These are phyloP conservation scores for Plectrocnemia conspersa DNA, from an alignment of 1,140 invertebrate species.

Conservation along the genomic window DNA sequence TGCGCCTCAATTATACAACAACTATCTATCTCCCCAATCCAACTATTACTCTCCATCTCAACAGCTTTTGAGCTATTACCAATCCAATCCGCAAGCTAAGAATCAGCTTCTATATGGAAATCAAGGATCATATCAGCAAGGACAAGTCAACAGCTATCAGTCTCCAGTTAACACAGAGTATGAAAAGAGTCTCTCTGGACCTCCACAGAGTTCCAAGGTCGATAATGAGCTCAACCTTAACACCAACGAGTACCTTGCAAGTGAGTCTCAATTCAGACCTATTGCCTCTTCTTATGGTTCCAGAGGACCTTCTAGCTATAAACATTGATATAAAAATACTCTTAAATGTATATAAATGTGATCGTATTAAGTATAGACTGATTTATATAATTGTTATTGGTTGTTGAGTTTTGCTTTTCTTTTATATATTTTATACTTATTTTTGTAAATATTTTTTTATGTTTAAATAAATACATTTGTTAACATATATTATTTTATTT, in stretches of 20 bases:
- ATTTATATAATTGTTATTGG: too few species aligned
- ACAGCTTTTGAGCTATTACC: slow-evolving; percentile 47
- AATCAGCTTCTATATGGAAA: slow-evolving; percentile 40
- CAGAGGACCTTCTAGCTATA: slow-evolving; percentile 17
- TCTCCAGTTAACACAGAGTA: slow-evolving; percentile 37
- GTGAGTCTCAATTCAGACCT: slow-evolving; percentile 27
- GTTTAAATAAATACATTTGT: too few species aligned
- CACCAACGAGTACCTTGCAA: slow-evolving; percentile 38
- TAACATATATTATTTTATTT: too few species aligned
- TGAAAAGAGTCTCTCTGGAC: slow-evolving; percentile 38
- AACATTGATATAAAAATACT: background rate
- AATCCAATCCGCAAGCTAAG: slow-evolving; percentile 43
- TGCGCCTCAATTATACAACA: slow-evolving; percentile 42
- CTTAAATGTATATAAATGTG: too few species aligned
- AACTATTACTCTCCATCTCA: slow-evolving; percentile 38
- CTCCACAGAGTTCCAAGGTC: slow-evolving; percentile 39
- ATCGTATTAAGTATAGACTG: too few species aligned
- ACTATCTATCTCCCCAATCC: slow-evolving; percentile 38
- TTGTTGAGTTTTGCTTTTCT: too few species aligned
- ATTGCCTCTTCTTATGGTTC: slow-evolving; percentile 19
- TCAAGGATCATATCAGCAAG: slow-evolving; percentile 19
- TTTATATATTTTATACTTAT: too few species aligned
- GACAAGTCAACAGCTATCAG: slow-evolving; percentile 14
- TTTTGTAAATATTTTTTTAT: too few species aligned
- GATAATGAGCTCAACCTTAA: slow-evolving; percentile 33